Base-by-base conservation (phyloP, 2,888 invertebrate genomes). In the Drosophila glabriapex region DNA sequence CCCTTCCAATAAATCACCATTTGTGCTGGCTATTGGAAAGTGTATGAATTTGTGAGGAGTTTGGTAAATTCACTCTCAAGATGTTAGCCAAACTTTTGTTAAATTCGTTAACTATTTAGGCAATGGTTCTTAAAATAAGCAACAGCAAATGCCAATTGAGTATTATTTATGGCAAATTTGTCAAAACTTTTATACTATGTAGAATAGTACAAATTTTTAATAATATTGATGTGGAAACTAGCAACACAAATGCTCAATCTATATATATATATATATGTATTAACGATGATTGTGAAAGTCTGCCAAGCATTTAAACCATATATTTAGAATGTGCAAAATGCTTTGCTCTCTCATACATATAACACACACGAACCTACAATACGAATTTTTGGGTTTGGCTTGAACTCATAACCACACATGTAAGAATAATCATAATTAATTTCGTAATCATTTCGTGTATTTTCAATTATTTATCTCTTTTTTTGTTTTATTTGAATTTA, bases 191-290 rank as follows among this genome's bases (percentile, higher is more conserved):
- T 89, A 89, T 80, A 89, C 73, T 79, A 84, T 67, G 73, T 87
- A 88, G 87, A 74, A 64, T 90, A 88, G 87, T 82, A 89, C 86
- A 88, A 88, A 89, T 89, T 76, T 89, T 81, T 75, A 29, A 74
- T 52, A 71, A 71, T 78, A 82, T 72, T 76, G 61, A 62, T 66
- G 60, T 79, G 64, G 28, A 60, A 56, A 66, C 74, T 71, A 68
- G 61, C 54, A 67, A 78, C 50, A 80, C 53, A 73, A 69, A 80
- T 78, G 80, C 80, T 80, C 80, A 80, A 78, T 72, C 56, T 65
- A 60, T 33, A 56, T 31, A 31, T 31, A 31, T 31, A 29, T 29
- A 1, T 31, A 31, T 69, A 69, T 64, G 50, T 78, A 61, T 69
- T 60, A 55, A 28, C 55, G 52, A 68, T 39, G 55, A 72, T 72